Base-by-base conservation (phyloP, 2,113 vertebrate genomes). In the Dromaius novaehollandiae region DNA sequence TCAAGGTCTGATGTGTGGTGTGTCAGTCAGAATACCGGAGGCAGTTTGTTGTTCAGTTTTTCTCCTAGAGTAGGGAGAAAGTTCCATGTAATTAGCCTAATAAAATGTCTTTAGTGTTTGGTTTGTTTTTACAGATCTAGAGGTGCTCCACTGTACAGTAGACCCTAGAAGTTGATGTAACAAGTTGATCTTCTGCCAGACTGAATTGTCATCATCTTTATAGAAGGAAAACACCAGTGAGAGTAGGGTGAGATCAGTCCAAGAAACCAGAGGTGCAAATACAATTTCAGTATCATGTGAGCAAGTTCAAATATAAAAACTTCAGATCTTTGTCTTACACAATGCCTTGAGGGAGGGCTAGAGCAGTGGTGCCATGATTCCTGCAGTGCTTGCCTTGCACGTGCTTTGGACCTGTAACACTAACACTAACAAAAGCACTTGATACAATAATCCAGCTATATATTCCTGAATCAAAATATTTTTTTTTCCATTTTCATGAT, bases 381-480 rank as follows among this genome's bases (percentile, higher is more conserved):
- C 51, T 32, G 81, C 56, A 84, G 83, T 11, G 24, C 74, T 75
- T 11, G 6, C 40, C 4, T 32, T 42, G 48, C 56, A 3, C 8
- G 44, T 28, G 30, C 38, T 93, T 50, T 44, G 30, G 58, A 36
- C 3, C 1, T 1, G 2, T 80, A 65, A 34, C 53, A 8, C 75
- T 61, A 24, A 18, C 15, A 55, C 38, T 7, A 74, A 51, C 38
- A 30, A 82, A 80, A 74, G 24, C 63, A 24, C 55, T 58, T 7
- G 42, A 53, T 50, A 13, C 0, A 3, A 3, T 53, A 70, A 83
- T 66, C 63, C 58, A 74, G 79, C 63, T 85, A 21, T 24, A 10
- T 2, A 12, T 26, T 73, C 24, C 14, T 0, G 0, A 42, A 24
- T 25, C 30, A 22, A 82, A 65, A 40, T n/a, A 0, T 21, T 3